phyloP scores from a whole-genome alignment of 1,140 invertebrate genomes.

The Drosophila sulfurigaster region DNA sequence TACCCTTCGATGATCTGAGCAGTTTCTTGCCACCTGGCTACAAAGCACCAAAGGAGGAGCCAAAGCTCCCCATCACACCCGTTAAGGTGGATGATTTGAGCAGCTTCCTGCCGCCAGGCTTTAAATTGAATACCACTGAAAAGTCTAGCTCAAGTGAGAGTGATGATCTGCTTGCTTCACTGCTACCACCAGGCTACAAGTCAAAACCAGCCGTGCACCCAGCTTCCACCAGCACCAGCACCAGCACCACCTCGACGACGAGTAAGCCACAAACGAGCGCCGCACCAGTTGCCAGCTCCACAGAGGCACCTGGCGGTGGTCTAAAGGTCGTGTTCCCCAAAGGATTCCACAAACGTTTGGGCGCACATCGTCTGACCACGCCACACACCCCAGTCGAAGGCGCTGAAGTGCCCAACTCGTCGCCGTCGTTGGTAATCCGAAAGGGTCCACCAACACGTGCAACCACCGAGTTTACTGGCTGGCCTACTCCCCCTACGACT shows the following conservation, averaged over 20 bases:
- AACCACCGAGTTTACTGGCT: slow-evolving; percentile 94
- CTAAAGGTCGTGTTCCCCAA: slow-evolving; percentile 92
- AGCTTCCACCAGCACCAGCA: slow-evolving; percentile 58
- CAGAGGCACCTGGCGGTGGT: slow-evolving; percentile 78
- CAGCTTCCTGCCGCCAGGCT: slow-evolving; percentile 86
- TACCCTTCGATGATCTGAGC: slow-evolving; percentile 85
- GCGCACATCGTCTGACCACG: slow-evolving; percentile 87
- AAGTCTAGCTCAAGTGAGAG: slow-evolving; percentile 74
- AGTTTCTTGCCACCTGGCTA: slow-evolving; percentile 86
- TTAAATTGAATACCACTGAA: slow-evolving; percentile 85
- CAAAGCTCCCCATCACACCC: slow-evolving; percentile 47
- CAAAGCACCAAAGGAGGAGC: slow-evolving; percentile 76
- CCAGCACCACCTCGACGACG: slow-evolving; percentile 51
- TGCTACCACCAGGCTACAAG: slow-evolving; percentile 88
- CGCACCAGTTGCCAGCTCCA: slow-evolving; percentile 56
- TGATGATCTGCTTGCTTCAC: slow-evolving; percentile 86
- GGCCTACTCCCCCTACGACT: slow-evolving; percentile 93
- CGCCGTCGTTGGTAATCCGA: slow-evolving; percentile 89
- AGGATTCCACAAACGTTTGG: slow-evolving; percentile 89
- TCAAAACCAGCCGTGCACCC: slow-evolving; percentile 48
- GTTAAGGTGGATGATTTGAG: slow-evolving; percentile 83
- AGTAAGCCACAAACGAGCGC: slow-evolving; percentile 46
- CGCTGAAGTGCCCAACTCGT: slow-evolving; percentile 62
- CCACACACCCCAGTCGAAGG: slow-evolving; percentile 78
- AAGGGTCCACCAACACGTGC: slow-evolving; percentile 93